These are phyloP conservation scores for Penaeus indicus DNA, from an alignment of 1,140 invertebrate genomes.

Conservation along the genomic window DNA sequence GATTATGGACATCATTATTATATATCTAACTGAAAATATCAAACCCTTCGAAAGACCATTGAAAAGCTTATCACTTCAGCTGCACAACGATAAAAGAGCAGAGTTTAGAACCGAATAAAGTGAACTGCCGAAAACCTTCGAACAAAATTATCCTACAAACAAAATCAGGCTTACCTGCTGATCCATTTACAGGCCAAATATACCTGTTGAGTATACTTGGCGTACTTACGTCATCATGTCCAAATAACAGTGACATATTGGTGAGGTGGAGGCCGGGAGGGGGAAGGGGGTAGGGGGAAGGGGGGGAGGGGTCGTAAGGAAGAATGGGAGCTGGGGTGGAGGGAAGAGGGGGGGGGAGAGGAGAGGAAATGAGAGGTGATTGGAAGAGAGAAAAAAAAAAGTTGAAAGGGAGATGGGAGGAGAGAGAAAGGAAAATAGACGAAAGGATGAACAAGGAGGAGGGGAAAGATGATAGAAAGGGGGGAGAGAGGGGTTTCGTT, in stretches of 20 bases:
- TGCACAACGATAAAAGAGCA: no score
- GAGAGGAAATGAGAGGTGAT: background rate
- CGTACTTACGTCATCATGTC: background rate
- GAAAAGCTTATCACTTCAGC: no score
- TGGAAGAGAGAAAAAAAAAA: background rate
- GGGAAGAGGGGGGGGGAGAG: background rate
- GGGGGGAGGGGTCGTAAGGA: background rate
- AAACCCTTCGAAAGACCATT: no score
- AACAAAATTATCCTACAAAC: no score
- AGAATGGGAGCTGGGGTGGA: background rate
- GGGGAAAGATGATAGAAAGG: background rate
- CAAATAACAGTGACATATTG: background rate
- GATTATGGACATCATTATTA: no score
- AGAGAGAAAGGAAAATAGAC: background rate
- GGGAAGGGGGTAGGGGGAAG: background rate
- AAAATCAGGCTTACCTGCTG: no score
- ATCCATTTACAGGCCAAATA: no score
- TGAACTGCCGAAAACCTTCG: no score
- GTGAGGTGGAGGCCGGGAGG: background rate
- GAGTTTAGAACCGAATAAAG: no score
- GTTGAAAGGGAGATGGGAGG: background rate
- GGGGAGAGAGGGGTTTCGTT: background rate
- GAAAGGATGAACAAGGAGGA: background rate
- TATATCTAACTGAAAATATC: no score
- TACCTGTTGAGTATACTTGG: no score